Base-by-base conservation (phyloP, 2,888 invertebrate species). In the Ellobium chinense region DNA sequence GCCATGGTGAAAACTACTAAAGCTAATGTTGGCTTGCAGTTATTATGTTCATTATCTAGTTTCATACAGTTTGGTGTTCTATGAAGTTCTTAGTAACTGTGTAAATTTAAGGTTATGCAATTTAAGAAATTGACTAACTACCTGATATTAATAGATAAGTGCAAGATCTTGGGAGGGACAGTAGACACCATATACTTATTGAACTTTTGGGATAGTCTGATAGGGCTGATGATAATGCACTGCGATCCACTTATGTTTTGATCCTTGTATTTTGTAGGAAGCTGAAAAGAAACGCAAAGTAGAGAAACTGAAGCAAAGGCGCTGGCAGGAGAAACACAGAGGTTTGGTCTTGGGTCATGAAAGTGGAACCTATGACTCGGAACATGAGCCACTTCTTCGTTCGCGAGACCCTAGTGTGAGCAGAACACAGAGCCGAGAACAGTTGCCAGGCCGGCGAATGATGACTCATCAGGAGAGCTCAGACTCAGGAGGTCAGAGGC, bases 241-340 rank as follows among this genome's bases (percentile, higher is more conserved):
- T 46, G 9, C 18, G 46, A n/a, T n/a, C n/a, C n/a, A n/a, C n/a
- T n/a, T n/a, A n/a, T n/a, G n/a, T n/a, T n/a, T n/a, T n/a, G n/a
- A n/a, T n/a, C n/a, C n/a, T n/a, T n/a, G n/a, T n/a, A n/a, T n/a
- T n/a, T n/a, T n/a, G n/a, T 78, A 91, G 90, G 90, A 91, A 77
- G 88, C 89, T 29, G 90, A 91, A 77, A 90, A 88, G 86, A 91
- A 91, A 80, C 85, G 90, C 0, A 90, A 89, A 75, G 88, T 89
- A 70, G 90, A 91, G 76, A 90, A 89, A 80, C 81, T 89, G 79
- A 89, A 89, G 75, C 90, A 91, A 83, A 88, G 88, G 78, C 79
- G 89, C 37, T 91, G 90, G 90, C 90, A 91, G 72, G 90, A 91
- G 81, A 90, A 90, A 69, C 90, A 91, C 78, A 84, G 90, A 56